Base-by-base conservation (phyloP, 2,888 invertebrate species). In the Drosophila borealis region DNA sequence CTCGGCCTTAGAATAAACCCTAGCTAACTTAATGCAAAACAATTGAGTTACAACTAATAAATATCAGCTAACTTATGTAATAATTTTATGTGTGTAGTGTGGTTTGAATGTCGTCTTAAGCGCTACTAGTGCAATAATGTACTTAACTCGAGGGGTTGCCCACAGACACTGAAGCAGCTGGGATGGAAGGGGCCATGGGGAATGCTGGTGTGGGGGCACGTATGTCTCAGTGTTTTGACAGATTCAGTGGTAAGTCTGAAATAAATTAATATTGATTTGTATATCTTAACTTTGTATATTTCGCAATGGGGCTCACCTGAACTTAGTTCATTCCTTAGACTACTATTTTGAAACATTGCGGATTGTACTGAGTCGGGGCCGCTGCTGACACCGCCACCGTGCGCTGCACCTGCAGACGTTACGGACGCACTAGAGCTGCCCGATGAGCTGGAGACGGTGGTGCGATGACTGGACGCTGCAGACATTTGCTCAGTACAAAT, bases 221-320 rank as follows among this genome's bases (percentile, higher is more conserved):
- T 65, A 51, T 77, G 68, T 84, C 80, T 92, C 90, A 94, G 94
- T 97, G 96, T 94, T 97, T 97, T 91, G 97, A 97, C 93, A 97
- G 94, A 94, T 97, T 97, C 93, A 97, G 94, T 93, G 97, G 97
- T 94, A 96, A 95, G 96, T 97, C 97, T 97, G 94, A 66, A 95
- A 95, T 2, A 50, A 8, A 46, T 10, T 2, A 48, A 55, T n/a
- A 11, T 41, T 25, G 13, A 13, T 39, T 46, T 39, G 1, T n/a
- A 49, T 36, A 36, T 36, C 5, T 19, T 2, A 33, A 5, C 2
- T 55, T 54, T 34, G 6, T 21, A 14, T 21, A 36, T n/a, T 9
- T 9, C 2, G 5, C 9, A 25, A 37, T 41, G 10, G 2, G 10
- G 14, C 88, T 81, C 60, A 92, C 92, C 92, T 91, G 92, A 92